phyloP scores from a whole-genome alignment of 2,797 vertebrate species.

The Pseudomugil tenellus region DNA sequence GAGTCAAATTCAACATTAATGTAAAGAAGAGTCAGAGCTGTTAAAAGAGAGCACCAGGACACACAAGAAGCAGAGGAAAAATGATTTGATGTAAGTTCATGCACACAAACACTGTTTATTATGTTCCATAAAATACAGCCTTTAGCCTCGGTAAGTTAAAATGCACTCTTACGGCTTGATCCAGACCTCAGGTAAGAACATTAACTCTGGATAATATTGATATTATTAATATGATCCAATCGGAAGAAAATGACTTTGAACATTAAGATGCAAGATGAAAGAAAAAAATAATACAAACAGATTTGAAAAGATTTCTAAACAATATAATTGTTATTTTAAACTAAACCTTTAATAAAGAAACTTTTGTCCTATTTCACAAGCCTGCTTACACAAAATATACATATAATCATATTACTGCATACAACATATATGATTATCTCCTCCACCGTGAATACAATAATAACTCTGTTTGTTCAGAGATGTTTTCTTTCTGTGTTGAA shows the following conservation, averaged over 20 bases:
- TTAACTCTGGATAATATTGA: not conserved
- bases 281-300: not conserved
- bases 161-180: constrained; percentile 1
- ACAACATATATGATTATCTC: not conserved
- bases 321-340: not conserved
- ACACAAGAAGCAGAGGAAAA: not conserved
- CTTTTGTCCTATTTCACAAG: not conserved
- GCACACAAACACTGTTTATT: not conserved
- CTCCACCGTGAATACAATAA: not conserved
- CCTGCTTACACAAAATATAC: not conserved
- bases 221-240: not conserved
- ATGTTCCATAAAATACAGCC: not conserved
- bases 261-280: not conserved
- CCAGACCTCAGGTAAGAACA: not conserved
- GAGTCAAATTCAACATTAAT: not conserved
- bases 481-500: not conserved
- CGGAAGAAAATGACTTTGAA: not conserved
- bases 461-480: not conserved
- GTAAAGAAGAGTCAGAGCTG: not conserved
- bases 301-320: not conserved
- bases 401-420: not conserved
- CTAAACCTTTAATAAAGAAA: constrained; percentile 3
- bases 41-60: not conserved
- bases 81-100: not conserved
- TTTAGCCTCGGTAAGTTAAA: not conserved